These are phyloP conservation scores for Sebastes cheni DNA, from an alignment of 2,797 vertebrate species.

Conservation along the genomic window DNA sequence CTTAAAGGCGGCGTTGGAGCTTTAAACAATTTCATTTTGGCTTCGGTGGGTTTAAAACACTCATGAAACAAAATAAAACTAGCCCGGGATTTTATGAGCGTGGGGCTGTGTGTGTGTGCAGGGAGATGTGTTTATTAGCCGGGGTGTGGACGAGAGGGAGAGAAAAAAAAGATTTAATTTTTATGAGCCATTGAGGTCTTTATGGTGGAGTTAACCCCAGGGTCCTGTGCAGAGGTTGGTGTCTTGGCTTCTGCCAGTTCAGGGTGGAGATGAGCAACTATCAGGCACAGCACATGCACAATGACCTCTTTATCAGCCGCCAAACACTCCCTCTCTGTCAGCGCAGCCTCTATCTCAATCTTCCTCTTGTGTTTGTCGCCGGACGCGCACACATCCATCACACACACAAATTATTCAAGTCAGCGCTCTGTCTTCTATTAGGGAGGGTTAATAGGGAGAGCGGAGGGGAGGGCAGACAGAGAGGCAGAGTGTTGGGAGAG, in stretches of 20 bases:
- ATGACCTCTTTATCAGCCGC: conserved; percentile 78
- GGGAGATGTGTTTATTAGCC: conserved; percentile 70
- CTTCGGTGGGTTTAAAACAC: conserved; percentile 61
- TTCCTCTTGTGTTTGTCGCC: conserved; percentile 49
- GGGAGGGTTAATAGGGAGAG: conserved; percentile 70
- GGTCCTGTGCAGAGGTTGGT: conserved; percentile 57
- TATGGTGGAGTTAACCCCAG: conserved; percentile 66
- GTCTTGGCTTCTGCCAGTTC: conserved; percentile 50
- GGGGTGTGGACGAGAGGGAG: conserved; percentile 56
- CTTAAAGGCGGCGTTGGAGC: conserved; percentile 31
- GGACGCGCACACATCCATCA: conserved; percentile 56
- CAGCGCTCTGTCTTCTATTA: conserved; percentile 64
- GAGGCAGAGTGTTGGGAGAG: conserved; percentile 68
- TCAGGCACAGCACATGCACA: conserved; percentile 67
- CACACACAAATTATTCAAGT: conserved; percentile 63
- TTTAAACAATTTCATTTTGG: conserved; percentile 59
- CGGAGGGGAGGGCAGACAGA: conserved; percentile 65
- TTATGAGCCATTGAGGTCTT: conserved; percentile 71
- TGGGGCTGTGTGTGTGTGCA: conserved; percentile 5
- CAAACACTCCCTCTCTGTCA: conserved; percentile 71
- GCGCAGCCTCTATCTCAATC: conserved; percentile 64
- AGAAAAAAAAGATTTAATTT: conserved; percentile 53
- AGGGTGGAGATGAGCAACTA: conserved; percentile 72
- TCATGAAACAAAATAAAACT: conserved; percentile 60
- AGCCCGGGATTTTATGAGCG: conserved; percentile 55